phyloP scores from a whole-genome alignment of 1,140 invertebrate genomes.

The Physella acuta region DNA sequence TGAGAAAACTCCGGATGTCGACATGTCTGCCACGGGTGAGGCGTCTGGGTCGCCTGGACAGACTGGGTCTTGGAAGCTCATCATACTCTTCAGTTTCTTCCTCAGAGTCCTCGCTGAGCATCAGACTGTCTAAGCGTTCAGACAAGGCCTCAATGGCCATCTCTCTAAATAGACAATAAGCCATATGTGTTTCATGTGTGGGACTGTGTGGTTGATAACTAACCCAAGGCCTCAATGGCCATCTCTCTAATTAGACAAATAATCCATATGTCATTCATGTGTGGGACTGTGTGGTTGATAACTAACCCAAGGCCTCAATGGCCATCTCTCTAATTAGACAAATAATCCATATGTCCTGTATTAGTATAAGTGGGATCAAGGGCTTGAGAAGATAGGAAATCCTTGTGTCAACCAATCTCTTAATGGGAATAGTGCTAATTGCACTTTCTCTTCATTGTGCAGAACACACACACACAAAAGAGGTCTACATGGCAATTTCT shows the following conservation, averaged over 20 bases:
- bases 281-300: too few relatives aligned
- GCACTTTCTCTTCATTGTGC: too few relatives aligned
- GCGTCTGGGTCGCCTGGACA: conserved; percentile 38
- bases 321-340: too few relatives aligned
- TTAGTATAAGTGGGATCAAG: too few relatives aligned
- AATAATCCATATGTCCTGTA: not conserved
- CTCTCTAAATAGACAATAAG: conserved; percentile 20
- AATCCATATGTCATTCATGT: not conserved
- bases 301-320: too few relatives aligned
- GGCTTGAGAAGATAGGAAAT: too few relatives aligned
- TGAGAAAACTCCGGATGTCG: conserved; percentile 49
- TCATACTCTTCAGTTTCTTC: conserved; percentile 42
- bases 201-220: not conserved
- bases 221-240: not conserved
- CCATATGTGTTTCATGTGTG: not conserved
- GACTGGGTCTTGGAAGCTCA: conserved; percentile 37
- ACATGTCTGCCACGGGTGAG: conserved; percentile 45
- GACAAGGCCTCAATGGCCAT: conserved; percentile 35
- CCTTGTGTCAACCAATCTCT: too few relatives aligned
- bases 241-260: not conserved
- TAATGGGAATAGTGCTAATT: too few relatives aligned
- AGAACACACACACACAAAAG: too few relatives aligned
- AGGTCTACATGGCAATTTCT: too few relatives aligned
- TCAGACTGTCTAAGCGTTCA: conserved; percentile 31
- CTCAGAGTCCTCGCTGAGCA: conserved; percentile 35